Evolutionary conservation across 2,797 vertebrate species (phyloP).

Genomic region (Atherinosoma microstoma): DNA sequence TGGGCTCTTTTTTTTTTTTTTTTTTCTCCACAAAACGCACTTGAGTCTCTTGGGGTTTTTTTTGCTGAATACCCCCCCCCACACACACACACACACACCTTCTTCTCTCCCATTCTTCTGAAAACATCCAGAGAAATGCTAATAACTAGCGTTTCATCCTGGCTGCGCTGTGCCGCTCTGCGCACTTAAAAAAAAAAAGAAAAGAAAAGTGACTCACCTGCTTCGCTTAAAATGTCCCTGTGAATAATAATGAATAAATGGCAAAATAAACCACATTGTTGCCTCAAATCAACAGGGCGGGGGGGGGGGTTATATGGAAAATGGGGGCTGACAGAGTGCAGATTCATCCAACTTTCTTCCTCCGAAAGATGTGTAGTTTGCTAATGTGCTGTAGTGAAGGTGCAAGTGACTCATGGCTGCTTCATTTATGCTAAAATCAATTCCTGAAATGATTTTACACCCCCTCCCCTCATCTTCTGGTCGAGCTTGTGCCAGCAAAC

Average conservation of each 20-base stretch:
- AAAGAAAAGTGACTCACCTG: conserved; percentile 55
- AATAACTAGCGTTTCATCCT: conserved; percentile 73
- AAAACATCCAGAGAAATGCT: conserved; percentile 76
- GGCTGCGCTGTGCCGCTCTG: conserved; percentile 37
- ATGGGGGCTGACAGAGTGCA: conserved; percentile 4
- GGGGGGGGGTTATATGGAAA: background rate
- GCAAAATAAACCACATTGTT: conserved; percentile 19
- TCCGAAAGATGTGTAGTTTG: conserved; percentile 7
- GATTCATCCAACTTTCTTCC: conserved; percentile 32
- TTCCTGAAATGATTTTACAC: conserved; percentile 30
- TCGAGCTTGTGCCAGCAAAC: conserved; percentile 31
- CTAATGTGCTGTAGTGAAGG: conserved; percentile 15
- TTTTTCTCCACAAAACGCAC: conserved; percentile 26
- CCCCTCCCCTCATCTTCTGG: conserved; percentile 34
- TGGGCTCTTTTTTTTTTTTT: conserved; percentile 30
- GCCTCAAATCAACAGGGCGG: conserved; percentile 28
- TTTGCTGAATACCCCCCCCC: conserved; percentile 25
- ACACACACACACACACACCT: background rate
- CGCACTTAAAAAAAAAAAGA: conserved; percentile 25
- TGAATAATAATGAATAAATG: conserved; percentile 34
- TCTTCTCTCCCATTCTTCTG: conserved; percentile 46
- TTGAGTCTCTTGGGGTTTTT: conserved; percentile 59
- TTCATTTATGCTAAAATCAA: conserved; percentile 41
- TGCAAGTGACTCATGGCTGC: conserved; percentile 55
- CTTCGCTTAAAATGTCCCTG: conserved; percentile 45